Evolutionary conservation across 2,888 invertebrate genomes (phyloP).

Genomic region (Allygus modestus): DNA sequence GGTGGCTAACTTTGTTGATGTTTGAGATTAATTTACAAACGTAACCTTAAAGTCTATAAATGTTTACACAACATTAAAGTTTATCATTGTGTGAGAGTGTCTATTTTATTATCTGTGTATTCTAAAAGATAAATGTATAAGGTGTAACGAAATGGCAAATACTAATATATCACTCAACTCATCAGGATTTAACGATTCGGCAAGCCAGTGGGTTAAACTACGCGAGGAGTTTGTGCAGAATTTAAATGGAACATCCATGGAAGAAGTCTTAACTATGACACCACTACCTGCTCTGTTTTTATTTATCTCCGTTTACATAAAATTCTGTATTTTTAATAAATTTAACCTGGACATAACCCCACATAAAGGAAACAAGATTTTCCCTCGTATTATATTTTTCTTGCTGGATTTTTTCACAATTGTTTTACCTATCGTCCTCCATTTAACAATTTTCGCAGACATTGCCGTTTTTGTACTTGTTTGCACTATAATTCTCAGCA

Average conservation of each 20-base stretch:
- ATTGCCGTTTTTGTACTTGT: not conserved
- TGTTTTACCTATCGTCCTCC: conserved; percentile 17
- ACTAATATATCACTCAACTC: not conserved
- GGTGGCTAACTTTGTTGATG: too few species aligned
- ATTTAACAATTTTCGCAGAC: conserved; percentile 42
- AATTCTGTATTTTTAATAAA: not conserved
- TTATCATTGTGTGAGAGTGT: too few species aligned
- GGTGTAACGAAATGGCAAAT: not conserved
- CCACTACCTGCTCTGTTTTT: not conserved
- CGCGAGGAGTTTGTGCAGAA: conserved; percentile 55
- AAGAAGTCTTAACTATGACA: conserved; percentile 15
- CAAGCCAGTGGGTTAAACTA: not conserved
- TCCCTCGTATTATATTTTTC: not conserved
- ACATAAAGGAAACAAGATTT: not conserved
- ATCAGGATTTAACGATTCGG: not conserved
- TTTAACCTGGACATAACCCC: not conserved
- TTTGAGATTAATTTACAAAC: too few species aligned
- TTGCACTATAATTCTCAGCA: not conserved
- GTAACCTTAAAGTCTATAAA: too few species aligned
- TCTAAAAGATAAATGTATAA: too few species aligned
- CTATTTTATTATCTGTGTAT: too few species aligned
- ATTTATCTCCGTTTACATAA: conserved; percentile 38
- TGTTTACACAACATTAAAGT: too few species aligned
- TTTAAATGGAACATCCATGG: conserved; percentile 42
- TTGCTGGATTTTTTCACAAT: conserved; percentile 30